phyloP scores from a whole-genome alignment of 2,797 vertebrate genomes.

The Sardinella longiceps region DNA sequence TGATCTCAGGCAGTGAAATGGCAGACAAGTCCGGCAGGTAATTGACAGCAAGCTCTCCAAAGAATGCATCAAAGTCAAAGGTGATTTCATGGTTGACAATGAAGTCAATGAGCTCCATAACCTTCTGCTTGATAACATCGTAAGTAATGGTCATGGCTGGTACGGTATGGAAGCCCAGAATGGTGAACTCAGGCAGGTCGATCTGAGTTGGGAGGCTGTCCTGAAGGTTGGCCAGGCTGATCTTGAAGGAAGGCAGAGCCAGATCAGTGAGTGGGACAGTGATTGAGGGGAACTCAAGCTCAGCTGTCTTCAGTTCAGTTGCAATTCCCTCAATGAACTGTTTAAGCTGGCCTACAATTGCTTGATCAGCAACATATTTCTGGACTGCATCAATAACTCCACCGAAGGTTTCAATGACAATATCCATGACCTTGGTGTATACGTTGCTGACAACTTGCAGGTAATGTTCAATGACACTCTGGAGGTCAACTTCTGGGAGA shows the following conservation, averaged over 20 bases:
- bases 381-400: constrained; percentile 36
- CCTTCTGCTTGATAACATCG: constrained; percentile 79
- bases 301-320: constrained; percentile 72
- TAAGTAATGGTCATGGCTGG: constrained; percentile 81
- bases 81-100: constrained; percentile 78
- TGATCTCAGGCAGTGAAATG: constrained; percentile 80
- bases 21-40: constrained; percentile 77
- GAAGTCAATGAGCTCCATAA: constrained; percentile 81
- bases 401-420: constrained; percentile 61
- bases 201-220: constrained; percentile 78
- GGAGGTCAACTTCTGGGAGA: constrained; percentile 77
- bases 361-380: constrained; percentile 60
- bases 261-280: constrained; percentile 86
- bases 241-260: constrained; percentile 74
- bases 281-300: constrained; percentile 81
- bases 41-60: constrained; percentile 78
- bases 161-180: constrained; percentile 77
- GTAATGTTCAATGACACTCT: constrained; percentile 59
- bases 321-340: constrained; percentile 67
- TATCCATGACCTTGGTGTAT: constrained; percentile 61
- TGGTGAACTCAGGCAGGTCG: constrained; percentile 83
- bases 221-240: constrained; percentile 76
- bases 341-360: constrained; percentile 70
- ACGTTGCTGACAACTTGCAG: constrained; percentile 62
- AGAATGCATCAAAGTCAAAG: constrained; percentile 72